phyloP scores from a whole-genome alignment of 2,797 vertebrate species.

The Melanotaenia maccullochi region DNA sequence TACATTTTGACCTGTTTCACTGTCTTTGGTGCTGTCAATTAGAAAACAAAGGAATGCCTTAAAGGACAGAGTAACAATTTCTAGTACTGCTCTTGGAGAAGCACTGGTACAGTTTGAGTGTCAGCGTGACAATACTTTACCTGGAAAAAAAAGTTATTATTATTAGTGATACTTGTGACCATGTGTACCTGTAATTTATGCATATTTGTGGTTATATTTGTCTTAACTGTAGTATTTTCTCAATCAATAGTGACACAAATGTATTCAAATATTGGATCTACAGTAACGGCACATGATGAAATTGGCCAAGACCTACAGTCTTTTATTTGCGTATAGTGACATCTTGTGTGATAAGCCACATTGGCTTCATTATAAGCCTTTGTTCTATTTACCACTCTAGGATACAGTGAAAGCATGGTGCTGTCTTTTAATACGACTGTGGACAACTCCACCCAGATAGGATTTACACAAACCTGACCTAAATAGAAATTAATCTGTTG shows the following conservation, averaged over 20 bases:
- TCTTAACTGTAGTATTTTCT: too few species aligned
- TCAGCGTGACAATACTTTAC: not conserved
- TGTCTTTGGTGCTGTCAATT: not conserved
- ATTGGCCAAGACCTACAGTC: too few species aligned
- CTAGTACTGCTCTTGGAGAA: not conserved
- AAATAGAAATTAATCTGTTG: constrained; percentile 13
- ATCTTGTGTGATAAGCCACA: too few species aligned
- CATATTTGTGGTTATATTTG: too few species aligned
- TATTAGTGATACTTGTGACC: too few species aligned
- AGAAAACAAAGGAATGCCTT: not conserved
- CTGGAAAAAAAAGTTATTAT: too few species aligned
- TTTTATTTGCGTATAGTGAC: too few species aligned
- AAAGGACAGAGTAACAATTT: too few species aligned
- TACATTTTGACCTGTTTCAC: not conserved
- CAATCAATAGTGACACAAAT: too few species aligned
- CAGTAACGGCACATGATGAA: too few species aligned
- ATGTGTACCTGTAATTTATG: too few species aligned
- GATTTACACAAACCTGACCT: constrained; percentile 9
- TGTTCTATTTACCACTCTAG: not conserved
- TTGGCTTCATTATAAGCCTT: not conserved
- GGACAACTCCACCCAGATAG: constrained; percentile 14
- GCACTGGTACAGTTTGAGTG: not conserved
- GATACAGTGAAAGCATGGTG: not conserved
- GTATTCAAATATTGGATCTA: too few species aligned
- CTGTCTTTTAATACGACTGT: constrained; percentile 20